These are phyloP conservation scores for Drosophila koepferae DNA, from an alignment of 2,888 invertebrate genomes.

Conservation along the genomic window DNA sequence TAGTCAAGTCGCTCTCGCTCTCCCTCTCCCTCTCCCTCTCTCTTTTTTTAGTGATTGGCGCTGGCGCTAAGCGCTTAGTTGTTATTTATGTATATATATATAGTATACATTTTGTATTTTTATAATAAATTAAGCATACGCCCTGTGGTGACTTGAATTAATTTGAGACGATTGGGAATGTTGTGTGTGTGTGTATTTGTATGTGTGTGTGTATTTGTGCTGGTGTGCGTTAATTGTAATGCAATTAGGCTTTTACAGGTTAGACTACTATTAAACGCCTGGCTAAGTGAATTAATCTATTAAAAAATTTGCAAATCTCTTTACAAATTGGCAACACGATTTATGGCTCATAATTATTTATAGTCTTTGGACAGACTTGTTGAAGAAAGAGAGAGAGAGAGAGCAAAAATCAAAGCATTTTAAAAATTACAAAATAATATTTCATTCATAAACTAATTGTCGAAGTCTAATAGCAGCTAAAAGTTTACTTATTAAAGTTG, in stretches of 20 bases:
- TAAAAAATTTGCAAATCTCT: conserved; percentile 20
- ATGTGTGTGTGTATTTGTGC: not conserved
- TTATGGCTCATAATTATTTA: conserved; percentile 21
- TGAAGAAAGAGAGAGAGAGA: no score
- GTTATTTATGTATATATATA: conserved; percentile 13
- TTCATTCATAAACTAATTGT: not conserved
- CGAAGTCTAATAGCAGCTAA: not conserved
- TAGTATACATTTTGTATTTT: not conserved
- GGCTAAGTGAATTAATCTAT: conserved; percentile 31
- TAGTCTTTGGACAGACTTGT: not conserved
- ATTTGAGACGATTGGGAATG: conserved; percentile 63
- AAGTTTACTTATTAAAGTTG: not conserved
- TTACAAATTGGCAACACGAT: conserved; percentile 29
- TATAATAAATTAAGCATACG: conserved; percentile 71
- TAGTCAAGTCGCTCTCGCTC: conserved; percentile 60
- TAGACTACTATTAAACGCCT: conserved; percentile 15
- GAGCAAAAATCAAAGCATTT: not conserved
- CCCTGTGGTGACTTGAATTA: conserved; percentile 73
- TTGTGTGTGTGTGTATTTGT: conserved; percentile 21
- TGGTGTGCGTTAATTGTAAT: conserved; percentile 51
- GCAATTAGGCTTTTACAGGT: conserved; percentile 41
- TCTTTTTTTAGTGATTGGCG: conserved; percentile 25
- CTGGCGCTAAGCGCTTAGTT: conserved; percentile 68
- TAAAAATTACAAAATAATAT: not conserved
- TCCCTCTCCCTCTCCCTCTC: conserved; percentile 23